Evolutionary conservation across 2,888 invertebrate species (phyloP).

Genomic region (Bombyx huttoni): DNA sequence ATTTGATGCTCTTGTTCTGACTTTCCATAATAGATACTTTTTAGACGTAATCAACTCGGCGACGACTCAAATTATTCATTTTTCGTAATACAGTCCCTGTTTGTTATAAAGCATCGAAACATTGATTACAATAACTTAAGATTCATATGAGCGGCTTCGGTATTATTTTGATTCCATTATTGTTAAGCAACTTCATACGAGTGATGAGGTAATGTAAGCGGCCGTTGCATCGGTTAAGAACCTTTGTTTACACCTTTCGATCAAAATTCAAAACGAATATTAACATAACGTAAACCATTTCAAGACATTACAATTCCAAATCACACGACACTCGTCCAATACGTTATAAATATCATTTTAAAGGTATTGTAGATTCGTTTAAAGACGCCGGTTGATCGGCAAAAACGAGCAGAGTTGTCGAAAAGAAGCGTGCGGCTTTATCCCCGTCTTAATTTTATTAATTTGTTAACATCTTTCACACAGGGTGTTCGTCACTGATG

Average conservation of each 20-base stretch:
- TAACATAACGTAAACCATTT: background rate
- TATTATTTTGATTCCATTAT: background rate
- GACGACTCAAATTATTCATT: background rate
- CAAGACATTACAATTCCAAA: background rate
- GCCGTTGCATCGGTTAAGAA: constrained; percentile 2
- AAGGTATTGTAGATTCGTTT: background rate
- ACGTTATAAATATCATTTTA: background rate
- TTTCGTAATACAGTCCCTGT: background rate
- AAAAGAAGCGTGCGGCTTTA: constrained; percentile 47
- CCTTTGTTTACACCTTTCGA: background rate
- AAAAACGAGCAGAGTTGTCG: background rate
- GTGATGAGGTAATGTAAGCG: constrained; percentile 4
- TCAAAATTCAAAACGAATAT: background rate
- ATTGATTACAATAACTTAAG: background rate
- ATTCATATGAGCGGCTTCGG: background rate
- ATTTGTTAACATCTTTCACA: constrained; percentile 11
- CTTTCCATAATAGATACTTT: constrained; percentile 14
- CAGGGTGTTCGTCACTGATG: constrained; percentile 17
- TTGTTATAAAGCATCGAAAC: background rate
- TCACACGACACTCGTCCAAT: background rate
- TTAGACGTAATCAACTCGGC: constrained; percentile 4
- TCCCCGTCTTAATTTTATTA: constrained; percentile 12
- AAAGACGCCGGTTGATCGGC: background rate
- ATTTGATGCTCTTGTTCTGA: constrained; percentile 23
- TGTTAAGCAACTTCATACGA: background rate